These are phyloP conservation scores for Lota lota DNA, from an alignment of 2,113 vertebrate genomes.

Conservation along the genomic window DNA sequence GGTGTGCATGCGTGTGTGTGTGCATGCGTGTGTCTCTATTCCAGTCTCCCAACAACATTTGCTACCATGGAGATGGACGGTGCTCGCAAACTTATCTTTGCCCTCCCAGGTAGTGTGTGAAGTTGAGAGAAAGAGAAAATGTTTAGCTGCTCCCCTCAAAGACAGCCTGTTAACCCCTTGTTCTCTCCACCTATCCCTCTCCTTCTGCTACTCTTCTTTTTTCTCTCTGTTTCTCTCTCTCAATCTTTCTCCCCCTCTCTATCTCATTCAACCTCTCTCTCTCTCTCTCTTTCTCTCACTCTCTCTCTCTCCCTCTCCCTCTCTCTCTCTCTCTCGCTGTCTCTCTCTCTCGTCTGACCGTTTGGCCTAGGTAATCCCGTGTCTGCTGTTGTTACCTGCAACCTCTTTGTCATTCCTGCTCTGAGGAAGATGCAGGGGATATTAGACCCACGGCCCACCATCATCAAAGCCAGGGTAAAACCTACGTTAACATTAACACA, in stretches of 20 bases:
- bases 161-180: constrained; percentile 60
- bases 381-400: constrained; percentile 98
- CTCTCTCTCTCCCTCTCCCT: neutral
- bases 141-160: constrained; percentile 18
- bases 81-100: constrained; percentile 98
- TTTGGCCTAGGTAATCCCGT: constrained; percentile 90
- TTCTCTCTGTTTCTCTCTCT: neutral
- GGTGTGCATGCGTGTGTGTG: no score
- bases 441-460: constrained; percentile 97
- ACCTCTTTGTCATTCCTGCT: constrained; percentile 98
- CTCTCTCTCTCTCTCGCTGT: constrained; percentile 11
- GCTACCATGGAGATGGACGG: constrained; percentile 97
- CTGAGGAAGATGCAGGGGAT: constrained; percentile 99
- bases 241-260: constrained; percentile 25
- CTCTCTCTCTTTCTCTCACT: constrained; percentile 3
- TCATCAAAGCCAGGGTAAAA: constrained; percentile 98
- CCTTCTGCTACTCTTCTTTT: neutral
- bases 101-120: constrained; percentile 94
- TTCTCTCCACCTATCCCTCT: constrained; percentile 12
- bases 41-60: constrained; percentile 96
- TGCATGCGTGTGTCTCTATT: constrained; percentile 14
- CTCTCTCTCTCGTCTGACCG: constrained; percentile 5
- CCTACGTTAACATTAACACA: no score
- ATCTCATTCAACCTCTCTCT: constrained; percentile 12
- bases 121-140: constrained; percentile 73